These are phyloP conservation scores for Lutjanus erythropterus DNA, from an alignment of 2,113 vertebrate species.

Conservation along the genomic window DNA sequence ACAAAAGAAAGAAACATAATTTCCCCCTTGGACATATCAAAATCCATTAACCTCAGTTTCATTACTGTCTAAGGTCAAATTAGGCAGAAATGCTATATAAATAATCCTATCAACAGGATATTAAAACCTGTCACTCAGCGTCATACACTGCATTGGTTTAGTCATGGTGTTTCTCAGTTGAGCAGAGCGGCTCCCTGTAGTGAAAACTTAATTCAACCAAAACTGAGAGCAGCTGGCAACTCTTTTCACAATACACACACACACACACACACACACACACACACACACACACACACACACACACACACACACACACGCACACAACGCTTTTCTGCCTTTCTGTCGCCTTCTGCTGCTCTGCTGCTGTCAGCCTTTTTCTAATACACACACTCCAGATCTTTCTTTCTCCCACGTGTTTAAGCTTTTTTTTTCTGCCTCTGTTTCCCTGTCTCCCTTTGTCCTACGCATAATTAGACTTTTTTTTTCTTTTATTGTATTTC, in stretches of 20 bases:
- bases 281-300: slow-evolving; percentile 10
- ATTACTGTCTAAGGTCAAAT: slow-evolving; percentile 26
- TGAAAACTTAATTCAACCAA: slow-evolving; percentile 34
- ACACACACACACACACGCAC: slow-evolving; percentile 11
- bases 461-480: neutral
- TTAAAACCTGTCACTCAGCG: slow-evolving; percentile 42
- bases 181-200: slow-evolving; percentile 12
- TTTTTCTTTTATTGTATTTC: neutral
- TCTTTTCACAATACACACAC: slow-evolving; percentile 2
- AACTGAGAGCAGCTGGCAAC: slow-evolving; percentile 59
- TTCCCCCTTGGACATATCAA: neutral
- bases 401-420: neutral
- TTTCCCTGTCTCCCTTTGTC: neutral
- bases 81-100: neutral
- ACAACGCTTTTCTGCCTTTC: neutral
- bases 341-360: slow-evolving; percentile 34
- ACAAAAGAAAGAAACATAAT: neutral
- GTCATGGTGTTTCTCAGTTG: slow-evolving; percentile 15
- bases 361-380: slow-evolving; percentile 19
- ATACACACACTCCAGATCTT: neutral
- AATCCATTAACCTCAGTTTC: neutral
- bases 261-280: slow-evolving; percentile 8
- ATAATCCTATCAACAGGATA: slow-evolving; percentile 23
- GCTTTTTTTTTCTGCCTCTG: neutral
- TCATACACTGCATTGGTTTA: slow-evolving; percentile 21